phyloP scores from a whole-genome alignment of 2,113 vertebrate species.

The Ursus arctos region DNA sequence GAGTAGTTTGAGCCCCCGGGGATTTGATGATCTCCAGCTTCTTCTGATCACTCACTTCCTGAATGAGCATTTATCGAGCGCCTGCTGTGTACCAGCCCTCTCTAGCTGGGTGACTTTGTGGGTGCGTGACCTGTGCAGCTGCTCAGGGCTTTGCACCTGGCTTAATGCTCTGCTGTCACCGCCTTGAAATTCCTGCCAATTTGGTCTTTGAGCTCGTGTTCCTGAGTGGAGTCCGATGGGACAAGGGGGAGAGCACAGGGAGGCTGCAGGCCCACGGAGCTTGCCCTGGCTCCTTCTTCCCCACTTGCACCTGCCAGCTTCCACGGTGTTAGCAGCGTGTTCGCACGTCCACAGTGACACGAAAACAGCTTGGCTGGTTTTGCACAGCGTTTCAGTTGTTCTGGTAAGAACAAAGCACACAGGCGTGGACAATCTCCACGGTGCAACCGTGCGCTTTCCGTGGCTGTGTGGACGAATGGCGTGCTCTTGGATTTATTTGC shows the following conservation, averaged over 20 bases:
- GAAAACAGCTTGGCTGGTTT: neutral
- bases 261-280: neutral
- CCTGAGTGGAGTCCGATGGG: neutral
- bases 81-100: neutral
- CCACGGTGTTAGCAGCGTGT: neutral
- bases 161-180: neutral
- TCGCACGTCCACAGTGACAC: neutral
- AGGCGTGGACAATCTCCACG: fast-evolving
- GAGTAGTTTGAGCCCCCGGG: too few species aligned
- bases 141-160: fast-evolving
- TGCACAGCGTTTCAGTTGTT: neutral
- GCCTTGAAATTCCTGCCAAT: neutral
- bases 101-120: neutral
- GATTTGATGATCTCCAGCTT: neutral
- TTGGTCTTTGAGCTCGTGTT: neutral
- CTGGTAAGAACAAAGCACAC: neutral
- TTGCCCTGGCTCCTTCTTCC: fast-evolving
- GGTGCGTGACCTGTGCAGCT: too few species aligned
- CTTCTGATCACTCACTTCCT: neutral
- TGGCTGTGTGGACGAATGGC: fast-evolving
- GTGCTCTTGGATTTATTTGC: fast-evolving
- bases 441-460: fast-evolving
- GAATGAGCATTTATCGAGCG: neutral
- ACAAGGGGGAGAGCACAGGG: neutral
- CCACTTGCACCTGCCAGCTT: fast-evolving